Base-by-base conservation (phyloP, 2,113 vertebrate species). In the Struthio camelus region DNA sequence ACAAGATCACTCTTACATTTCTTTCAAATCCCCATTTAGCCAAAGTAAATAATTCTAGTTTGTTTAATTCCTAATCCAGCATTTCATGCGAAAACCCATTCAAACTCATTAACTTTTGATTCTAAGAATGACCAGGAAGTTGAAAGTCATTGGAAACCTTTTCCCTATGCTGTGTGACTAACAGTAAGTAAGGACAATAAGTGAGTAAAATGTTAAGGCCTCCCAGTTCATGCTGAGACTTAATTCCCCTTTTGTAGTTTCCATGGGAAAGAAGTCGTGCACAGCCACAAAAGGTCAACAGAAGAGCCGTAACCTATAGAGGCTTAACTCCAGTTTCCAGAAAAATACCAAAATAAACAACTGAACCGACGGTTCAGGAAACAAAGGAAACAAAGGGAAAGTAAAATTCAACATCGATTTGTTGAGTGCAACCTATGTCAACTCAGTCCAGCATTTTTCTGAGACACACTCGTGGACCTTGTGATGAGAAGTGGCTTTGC, bases 391-490 rank as follows among this genome's bases (percentile, higher is more conserved):
- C 42, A 38, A 44, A 69, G 19, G 53, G 32, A 51, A 58, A 71
- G 67, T 11, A 78, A 67, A 85, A 61, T 38, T 4, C 88, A 50
- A 0, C 15, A 30, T 3, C 0, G 36, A 50, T 88, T 22, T 73
- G 14, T 30, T 2, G n/a, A 27, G 65, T 72, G 18, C 62, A 3
- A 8, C 20, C 28, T 7, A 0, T 1, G 8, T 32, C 53, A 13
- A 3, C 19, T 38, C 46, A 2, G 32, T 28, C n/a, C 6, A 6
- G 0, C 4, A 6, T 6, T n/a, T 79, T 11, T 3, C 59, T 5
- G 1, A 67, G 78, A n/a, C 14, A 2, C 67, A 0, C 67, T 1
- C 11, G 11, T 14, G 65, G n/a, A 11, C 11, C 72, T 51, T 1
- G 1, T 0, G 32, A 64, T 2, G 56, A 18, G 54, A 27, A 40